phyloP scores from a whole-genome alignment of 64 coral and sea anemone genomes.

The Dendrophyllia cribrosa region DNA sequence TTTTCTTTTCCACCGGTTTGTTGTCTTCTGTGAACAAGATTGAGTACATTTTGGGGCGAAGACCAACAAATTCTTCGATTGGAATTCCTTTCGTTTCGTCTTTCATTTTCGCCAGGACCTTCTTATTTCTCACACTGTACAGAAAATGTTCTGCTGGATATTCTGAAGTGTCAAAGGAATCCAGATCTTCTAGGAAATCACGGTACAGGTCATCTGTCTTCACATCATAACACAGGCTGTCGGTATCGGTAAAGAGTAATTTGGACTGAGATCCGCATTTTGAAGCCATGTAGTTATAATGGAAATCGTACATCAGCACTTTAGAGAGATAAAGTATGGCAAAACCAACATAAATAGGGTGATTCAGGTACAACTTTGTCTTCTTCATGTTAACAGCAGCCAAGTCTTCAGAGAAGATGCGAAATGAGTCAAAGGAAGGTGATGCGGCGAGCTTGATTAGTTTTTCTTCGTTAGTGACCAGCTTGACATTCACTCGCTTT shows the following conservation, averaged over 20 bases:
- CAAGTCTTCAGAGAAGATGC: not conserved
- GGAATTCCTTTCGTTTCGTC: slow-evolving; percentile 17
- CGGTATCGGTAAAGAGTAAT: slow-evolving; percentile 30
- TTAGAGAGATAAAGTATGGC: slow-evolving; percentile 31
- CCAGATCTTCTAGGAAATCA: not conserved
- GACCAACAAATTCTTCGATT: slow-evolving; percentile 37
- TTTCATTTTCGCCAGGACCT: slow-evolving; percentile 47
- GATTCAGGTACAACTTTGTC: not conserved
- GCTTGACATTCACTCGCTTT: slow-evolving; percentile 17
- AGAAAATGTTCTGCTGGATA: slow-evolving; percentile 6
- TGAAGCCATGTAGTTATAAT: slow-evolving; percentile 10
- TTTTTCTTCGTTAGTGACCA: not conserved
- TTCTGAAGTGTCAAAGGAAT: slow-evolving; percentile 36
- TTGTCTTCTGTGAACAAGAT: not conserved
- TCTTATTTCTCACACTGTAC: slow-evolving; percentile 45
- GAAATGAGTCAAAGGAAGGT: not conserved
- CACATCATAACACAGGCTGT: slow-evolving; percentile 2
- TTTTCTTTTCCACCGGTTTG: slow-evolving; percentile 42
- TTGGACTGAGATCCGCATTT: not conserved
- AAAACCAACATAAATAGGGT: slow-evolving; percentile 13
- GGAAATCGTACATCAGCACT: slow-evolving; percentile 42
- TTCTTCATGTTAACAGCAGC: not conserved
- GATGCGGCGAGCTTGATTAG: not conserved
- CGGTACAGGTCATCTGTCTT: slow-evolving; percentile 45
- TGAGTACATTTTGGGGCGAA: slow-evolving; percentile 52